Evolutionary conservation across 2,113 vertebrate species (phyloP), one percentile per base, ranked within the genome.

Genomic region (Prionailurus bengalensis): DNA sequence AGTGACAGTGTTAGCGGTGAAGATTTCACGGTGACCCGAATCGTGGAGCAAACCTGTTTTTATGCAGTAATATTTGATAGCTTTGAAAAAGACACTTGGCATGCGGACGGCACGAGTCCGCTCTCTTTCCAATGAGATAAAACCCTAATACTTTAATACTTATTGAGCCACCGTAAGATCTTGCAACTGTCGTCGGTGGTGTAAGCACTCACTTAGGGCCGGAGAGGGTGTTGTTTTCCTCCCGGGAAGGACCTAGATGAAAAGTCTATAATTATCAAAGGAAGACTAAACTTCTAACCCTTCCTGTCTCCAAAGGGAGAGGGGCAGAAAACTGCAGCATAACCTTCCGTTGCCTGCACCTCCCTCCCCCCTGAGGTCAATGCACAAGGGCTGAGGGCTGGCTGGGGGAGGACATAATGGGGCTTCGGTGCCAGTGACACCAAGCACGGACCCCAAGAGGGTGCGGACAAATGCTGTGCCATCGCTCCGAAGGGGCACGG

Each of bases 81-180:
- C 33, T 95, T 90, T 27, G 65, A 31, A 95, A 65, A 25, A 78
- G 86, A 68, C 85, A 86, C 70, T 89, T 51, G 0, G 58, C 63
- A 63, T 68, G 79, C 76, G 42, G 76, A 63, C 3, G 0, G 80
- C n/a, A 0, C 81, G 66, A 97, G 94, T 73, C 81, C 39, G n/a
- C 42, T 58, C 53, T 93, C 61, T 82, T 79, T 92, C n/a, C 96
- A 97, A 97, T 66, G 61, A 96, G 90, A 61, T 94, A 96, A 97
- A 97, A 76, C 78, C 19, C 5, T 85, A 97, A 94, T 63, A 86
- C 65, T 96, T 98, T 97, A 98, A 94, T 98, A 89, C 36, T 95
- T 66, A 79, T 0, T 66, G 61, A 97, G 97, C 31, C 70, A 31
- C 39, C 39, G 0, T 95, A 91, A 86, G 53, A 91, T 98, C 97